Percentiles rank a stretch among this genome's conserved stretches.
Evolutionary conservation across 1,140 invertebrate species (phyloP).

Genomic region (Maniola jurtina): DNA sequence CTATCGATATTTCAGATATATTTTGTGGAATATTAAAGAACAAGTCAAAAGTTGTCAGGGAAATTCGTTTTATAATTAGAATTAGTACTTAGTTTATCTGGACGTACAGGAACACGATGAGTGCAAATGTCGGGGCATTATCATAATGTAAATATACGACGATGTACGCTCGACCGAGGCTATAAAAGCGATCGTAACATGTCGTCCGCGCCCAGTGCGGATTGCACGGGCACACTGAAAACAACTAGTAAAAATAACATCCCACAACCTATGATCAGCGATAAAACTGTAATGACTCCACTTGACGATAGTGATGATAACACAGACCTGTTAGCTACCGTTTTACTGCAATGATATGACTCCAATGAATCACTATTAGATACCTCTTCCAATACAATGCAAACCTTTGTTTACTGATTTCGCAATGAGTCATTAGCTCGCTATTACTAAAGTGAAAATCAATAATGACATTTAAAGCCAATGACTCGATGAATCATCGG

Average conservation of each 20-base stretch:
- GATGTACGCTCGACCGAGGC: conserved; percentile 49
- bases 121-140: conserved; percentile 34
- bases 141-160: conserved; percentile 45
- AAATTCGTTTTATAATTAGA: conserved; percentile 18
- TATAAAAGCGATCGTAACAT: conserved; percentile 49
- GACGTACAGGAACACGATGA: conserved; percentile 40
- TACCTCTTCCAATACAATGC: conserved; percentile 3
- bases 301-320: background rate
- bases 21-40: background rate
- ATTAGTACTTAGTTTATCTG: conserved; percentile 21
- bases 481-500: conserved; percentile 32
- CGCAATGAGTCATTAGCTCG: background rate
- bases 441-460: conserved; percentile 2
- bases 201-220: conserved; percentile 59
- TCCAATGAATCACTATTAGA: background rate
- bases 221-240: conserved; percentile 64
- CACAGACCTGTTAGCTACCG: conserved; percentile 4
- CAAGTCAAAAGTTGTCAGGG: background rate
- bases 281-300: background rate
- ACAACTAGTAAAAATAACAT: conserved; percentile 36
- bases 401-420: background rate
- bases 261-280: conserved; percentile 8
- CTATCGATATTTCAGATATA: too few species aligned
- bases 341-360: background rate
- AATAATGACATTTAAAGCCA: conserved; percentile 3